Conservation (phyloP, 2,888 invertebrate species). For the Caenorhabditis doughertyi region DNA sequence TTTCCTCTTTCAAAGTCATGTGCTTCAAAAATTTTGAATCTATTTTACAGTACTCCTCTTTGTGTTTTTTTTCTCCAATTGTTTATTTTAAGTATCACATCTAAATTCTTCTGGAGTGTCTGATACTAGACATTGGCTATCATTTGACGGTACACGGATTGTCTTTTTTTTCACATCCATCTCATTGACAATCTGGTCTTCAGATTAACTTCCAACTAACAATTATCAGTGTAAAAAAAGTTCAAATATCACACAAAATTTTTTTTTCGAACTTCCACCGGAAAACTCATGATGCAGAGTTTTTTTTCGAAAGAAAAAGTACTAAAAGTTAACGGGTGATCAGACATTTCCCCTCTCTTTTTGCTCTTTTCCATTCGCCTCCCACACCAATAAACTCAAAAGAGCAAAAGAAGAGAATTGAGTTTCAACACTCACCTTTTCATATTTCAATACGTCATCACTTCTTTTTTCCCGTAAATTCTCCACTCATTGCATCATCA, state of each 20-base stretch:
- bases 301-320: background rate
- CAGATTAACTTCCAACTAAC: too few relatives aligned
- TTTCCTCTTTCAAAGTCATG: slow-evolving; percentile 21
- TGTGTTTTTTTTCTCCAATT: too few relatives aligned
- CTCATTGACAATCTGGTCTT: too few relatives aligned
- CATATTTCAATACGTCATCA: slow-evolving; percentile 13
- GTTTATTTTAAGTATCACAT: too few relatives aligned
- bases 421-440: slow-evolving; percentile 40
- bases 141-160: too few relatives aligned
- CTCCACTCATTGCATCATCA: slow-evolving; percentile 25
- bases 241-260: background rate
- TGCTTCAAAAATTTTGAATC: slow-evolving; percentile 11
- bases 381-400: slow-evolving; percentile 24
- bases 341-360: slow-evolving; percentile 7
- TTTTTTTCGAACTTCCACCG: background rate
- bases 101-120: too few relatives aligned
- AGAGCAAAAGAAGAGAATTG: slow-evolving; percentile 26
- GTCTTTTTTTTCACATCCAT: too few relatives aligned
- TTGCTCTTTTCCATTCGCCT: slow-evolving; percentile 2
- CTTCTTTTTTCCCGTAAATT: background rate
- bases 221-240: too few relatives aligned
- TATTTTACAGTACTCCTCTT: too few relatives aligned
- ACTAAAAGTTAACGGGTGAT: slow-evolving; percentile 27
- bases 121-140: too few relatives aligned
- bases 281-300: background rate